A percentile compares a stretch with the other conserved stretches of the same genome.
Conservation (phyloP, 2,888 invertebrate genomes). For the Metalampra italica region DNA sequence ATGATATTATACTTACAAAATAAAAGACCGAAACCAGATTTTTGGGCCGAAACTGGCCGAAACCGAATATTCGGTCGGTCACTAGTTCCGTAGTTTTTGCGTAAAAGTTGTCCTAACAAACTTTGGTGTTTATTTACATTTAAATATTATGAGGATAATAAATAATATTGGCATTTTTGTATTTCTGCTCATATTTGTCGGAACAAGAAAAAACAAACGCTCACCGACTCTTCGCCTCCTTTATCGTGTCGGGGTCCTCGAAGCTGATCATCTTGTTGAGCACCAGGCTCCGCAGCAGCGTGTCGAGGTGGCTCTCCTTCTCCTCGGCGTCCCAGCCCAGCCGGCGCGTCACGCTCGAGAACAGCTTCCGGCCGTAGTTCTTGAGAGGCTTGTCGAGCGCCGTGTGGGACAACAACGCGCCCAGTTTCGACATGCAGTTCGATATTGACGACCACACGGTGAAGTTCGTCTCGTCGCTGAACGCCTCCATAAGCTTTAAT, state of each 20-base stretch:
- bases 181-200: too few species aligned
- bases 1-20: too few species aligned
- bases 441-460: slow-evolving; percentile 95
- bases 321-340: slow-evolving; percentile 92
- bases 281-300: slow-evolving; percentile 90
- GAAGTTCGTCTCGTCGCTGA: slow-evolving; percentile 91
- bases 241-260: slow-evolving; percentile 86
- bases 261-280: slow-evolving; percentile 89
- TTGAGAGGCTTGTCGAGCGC: slow-evolving; percentile 85
- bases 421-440: slow-evolving; percentile 87
- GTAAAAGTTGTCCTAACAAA: too few species aligned
- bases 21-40: too few species aligned
- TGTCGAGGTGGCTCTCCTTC: slow-evolving; percentile 91
- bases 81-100: too few species aligned
- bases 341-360: slow-evolving; percentile 83
- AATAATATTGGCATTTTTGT: too few species aligned
- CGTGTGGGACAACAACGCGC: slow-evolving; percentile 87
- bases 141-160: too few species aligned
- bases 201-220: slow-evolving; percentile 1
- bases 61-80: too few species aligned
- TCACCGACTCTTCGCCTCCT: slow-evolving; percentile 85
- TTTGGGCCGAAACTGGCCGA: too few species aligned
- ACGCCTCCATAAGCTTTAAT: slow-evolving; percentile 90
- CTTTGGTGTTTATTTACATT: too few species aligned
- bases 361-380: slow-evolving; percentile 85